phyloP scores from a whole-genome alignment of 2,888 invertebrate species.

The Zonitis immaculata region DNA sequence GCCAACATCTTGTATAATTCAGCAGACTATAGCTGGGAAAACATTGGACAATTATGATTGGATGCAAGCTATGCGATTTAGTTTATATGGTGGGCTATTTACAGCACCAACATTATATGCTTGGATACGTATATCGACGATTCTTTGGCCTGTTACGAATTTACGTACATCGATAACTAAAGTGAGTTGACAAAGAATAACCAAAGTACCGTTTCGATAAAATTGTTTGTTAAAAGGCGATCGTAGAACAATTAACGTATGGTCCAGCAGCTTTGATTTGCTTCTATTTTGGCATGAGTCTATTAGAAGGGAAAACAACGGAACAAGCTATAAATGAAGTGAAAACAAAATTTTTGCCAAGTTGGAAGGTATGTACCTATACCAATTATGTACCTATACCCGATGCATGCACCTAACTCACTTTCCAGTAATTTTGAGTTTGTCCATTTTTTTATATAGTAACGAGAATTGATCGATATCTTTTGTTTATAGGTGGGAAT shows the following conservation, averaged over 20 bases:
- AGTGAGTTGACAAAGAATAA: conserved; percentile 47
- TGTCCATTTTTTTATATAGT: no score
- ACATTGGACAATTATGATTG: conserved; percentile 63
- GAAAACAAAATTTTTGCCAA: conserved; percentile 54
- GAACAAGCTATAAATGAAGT: conserved; percentile 52
- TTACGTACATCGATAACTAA: conserved; percentile 68
- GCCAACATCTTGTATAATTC: conserved; percentile 69
- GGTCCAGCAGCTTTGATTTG: conserved; percentile 57
- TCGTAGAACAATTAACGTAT: conserved; percentile 57
- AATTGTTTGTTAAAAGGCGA: conserved; percentile 41
- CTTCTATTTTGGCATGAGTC: conserved; percentile 58
- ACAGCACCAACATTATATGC: conserved; percentile 76
- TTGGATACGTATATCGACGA: conserved; percentile 73
- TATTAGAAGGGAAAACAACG: conserved; percentile 53
- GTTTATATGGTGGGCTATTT: conserved; percentile 74
- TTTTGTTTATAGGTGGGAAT: conserved; percentile 52
- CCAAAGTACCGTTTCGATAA: neutral
- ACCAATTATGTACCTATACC: no score
- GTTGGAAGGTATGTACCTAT: conserved; percentile 50
- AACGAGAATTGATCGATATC: no score
- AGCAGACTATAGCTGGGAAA: conserved; percentile 66
- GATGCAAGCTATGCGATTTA: conserved; percentile 66
- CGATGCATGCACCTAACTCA: no score
- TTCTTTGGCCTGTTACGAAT: conserved; percentile 69
- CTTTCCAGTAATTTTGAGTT: no score